Conservation (phyloP, 2,113 vertebrate genomes). For the Calyptomena viridis region DNA sequence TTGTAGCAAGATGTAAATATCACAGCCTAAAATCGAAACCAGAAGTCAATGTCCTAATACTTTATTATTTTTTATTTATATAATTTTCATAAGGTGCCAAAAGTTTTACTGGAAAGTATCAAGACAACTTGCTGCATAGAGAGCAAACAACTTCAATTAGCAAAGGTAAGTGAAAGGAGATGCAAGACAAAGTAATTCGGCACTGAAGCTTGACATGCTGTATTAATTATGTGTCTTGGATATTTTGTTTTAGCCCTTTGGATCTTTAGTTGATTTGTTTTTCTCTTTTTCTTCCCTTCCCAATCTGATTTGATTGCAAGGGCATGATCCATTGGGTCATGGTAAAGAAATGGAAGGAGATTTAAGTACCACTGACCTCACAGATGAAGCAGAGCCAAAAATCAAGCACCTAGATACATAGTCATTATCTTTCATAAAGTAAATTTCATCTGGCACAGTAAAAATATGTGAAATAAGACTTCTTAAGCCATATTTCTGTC, state of each 20-base stretch:
- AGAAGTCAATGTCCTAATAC: background rate
- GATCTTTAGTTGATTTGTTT: background rate
- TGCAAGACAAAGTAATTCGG: background rate
- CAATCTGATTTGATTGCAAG: background rate
- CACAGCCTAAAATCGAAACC: background rate
- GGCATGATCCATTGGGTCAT: background rate
- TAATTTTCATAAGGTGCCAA: background rate
- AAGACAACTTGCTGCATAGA: background rate
- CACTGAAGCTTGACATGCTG: background rate
- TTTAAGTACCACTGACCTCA: background rate
- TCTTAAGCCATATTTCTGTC: background rate
- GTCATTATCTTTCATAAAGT: background rate
- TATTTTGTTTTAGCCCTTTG: slow-evolving; percentile 17
- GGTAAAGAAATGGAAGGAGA: background rate
- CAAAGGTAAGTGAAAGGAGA: background rate
- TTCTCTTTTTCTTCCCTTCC: background rate
- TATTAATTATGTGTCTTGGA: background rate
- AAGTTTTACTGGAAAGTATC: background rate
- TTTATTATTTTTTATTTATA: background rate
- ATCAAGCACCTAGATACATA: background rate
- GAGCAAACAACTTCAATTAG: background rate
- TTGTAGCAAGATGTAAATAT: background rate
- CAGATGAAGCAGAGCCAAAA: background rate
- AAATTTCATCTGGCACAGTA: background rate
- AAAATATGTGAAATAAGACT: background rate